Base-by-base conservation (phyloP, 2,888 invertebrate species). In the Diaprepes abbreviatus region DNA sequence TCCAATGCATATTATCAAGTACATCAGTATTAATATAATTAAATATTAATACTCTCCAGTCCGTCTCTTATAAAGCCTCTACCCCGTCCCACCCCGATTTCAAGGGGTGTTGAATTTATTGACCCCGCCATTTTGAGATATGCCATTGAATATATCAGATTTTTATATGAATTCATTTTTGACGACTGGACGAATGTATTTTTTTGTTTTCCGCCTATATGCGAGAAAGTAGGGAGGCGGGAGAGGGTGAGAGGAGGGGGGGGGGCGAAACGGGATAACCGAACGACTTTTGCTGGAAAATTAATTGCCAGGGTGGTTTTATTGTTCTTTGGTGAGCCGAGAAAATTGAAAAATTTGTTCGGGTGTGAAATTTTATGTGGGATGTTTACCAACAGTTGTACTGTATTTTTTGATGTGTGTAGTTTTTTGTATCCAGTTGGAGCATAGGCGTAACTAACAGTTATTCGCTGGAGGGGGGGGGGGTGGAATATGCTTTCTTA, bases 141-240 rank as follows among this genome's bases (percentile, higher is more conserved):
- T 70, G 70, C 72, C 72, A 73, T 73, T 73, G 72, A 73, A 73
- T 73, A 71, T 73, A 73, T 73, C 73, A 71, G 71, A 71, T 71
- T 73, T 71, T 73, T 73, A 73, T 73, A 73, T 68, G 73, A 73
- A 73, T 71, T 73, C 71, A 69, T 71, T 73, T 70, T 73, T 67
- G 68, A 70, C 71, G 68, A 68, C 70, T 66, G 71, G 71, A 70
- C 72, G 72, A 73, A 60, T 70, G 72, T 67, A 67, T 70, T 73
- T 73, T 72, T 71, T 72, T 71, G 54, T 70, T 43, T 54, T 43
- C 43, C 43, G 59, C 60, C 24, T 38, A 66, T 66, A 60, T 63
- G 66, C 57, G 62, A 50, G 36, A 10, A 28, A 28, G 40, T 12
- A 38, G 31, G 19, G 40, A 36, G 16, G 33, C 12, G 12, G 35